A percentile compares a stretch with the other conserved stretches of the same genome.
These are phyloP conservation scores for Spheniscus humboldti DNA, from an alignment of 2,797 vertebrate species.

Conservation along the genomic window DNA sequence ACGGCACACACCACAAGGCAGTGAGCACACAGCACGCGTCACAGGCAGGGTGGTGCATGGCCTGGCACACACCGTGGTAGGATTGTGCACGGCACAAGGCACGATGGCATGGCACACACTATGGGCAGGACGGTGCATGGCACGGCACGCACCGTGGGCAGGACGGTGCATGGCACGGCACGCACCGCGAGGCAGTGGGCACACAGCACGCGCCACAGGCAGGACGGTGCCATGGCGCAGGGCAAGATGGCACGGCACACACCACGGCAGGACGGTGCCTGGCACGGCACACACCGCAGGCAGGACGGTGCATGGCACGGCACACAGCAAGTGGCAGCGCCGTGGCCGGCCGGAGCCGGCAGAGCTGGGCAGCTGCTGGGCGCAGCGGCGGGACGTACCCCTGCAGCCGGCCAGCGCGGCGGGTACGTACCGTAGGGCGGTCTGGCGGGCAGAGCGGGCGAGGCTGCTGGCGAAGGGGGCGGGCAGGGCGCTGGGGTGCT, in stretches of 20 bases:
- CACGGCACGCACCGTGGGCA: too few relatives aligned
- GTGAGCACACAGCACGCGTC: not conserved
- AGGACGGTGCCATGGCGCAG: not conserved
- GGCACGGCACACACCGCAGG: not conserved
- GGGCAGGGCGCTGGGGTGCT: slow-evolving; percentile 83
- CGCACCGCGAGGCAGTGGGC: too few relatives aligned
- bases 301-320: not conserved
- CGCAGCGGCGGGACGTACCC: not conserved
- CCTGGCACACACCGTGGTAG: not conserved
- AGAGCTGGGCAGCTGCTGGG: not conserved
- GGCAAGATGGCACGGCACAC: not conserved
- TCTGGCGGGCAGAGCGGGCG: slow-evolving; percentile 93
- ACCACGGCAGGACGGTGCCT: not conserved
- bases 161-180: not conserved
- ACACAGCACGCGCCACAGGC: not conserved
- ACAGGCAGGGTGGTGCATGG: rapidly evolving
- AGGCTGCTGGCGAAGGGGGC: slow-evolving; percentile 90
- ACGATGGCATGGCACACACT: not conserved
- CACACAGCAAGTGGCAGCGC: not conserved
- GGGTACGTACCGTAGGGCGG: slow-evolving; percentile 87
- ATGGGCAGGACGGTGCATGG: rapidly evolving
- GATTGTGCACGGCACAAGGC: not conserved
- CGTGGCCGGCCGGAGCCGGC: not conserved
- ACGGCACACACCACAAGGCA: not conserved
- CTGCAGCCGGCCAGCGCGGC: slow-evolving; percentile 14